Conservation (phyloP, 2,113 vertebrate genomes). For the Thoracochromis brauschi region DNA sequence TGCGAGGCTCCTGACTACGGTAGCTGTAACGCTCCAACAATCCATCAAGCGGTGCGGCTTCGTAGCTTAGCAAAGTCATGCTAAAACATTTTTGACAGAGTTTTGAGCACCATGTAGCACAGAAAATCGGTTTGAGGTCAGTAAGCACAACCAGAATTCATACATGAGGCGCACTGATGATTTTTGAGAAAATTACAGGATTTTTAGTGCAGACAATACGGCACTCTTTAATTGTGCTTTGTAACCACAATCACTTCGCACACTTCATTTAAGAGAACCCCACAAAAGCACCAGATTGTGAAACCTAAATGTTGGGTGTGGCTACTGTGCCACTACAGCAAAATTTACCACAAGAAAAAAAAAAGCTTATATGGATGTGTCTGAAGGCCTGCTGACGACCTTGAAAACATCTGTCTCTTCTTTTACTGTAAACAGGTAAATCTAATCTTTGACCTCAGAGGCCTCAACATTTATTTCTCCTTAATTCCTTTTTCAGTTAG, state of each 20-base stretch:
- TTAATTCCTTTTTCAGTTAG: background rate
- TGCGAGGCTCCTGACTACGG: rapidly evolving
- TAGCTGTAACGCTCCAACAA: rapidly evolving
- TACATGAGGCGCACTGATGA: rapidly evolving
- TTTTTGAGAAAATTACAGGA: rapidly evolving
- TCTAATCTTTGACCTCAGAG: background rate
- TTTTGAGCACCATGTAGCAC: rapidly evolving
- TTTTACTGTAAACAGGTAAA: background rate
- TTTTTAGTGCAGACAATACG: background rate
- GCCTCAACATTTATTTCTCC: background rate
- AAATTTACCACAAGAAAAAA: background rate
- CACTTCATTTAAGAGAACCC: background rate
- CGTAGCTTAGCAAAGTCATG: rapidly evolving
- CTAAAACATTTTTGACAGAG: background rate
- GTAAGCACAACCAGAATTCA: rapidly evolving
- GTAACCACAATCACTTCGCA: background rate
- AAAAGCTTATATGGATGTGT: background rate
- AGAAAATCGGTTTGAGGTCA: background rate
- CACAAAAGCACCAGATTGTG: background rate
- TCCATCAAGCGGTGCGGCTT: rapidly evolving
- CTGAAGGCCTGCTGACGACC: background rate
- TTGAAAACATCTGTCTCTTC: constrained; percentile 1
- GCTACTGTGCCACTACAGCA: background rate
- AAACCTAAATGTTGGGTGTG: background rate
- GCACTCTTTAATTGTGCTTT: background rate